A percentile compares a stretch with the other conserved stretches of the same genome.
Conservation (phyloP, 2,888 invertebrate genomes). For the Dryadula phaetusa region DNA sequence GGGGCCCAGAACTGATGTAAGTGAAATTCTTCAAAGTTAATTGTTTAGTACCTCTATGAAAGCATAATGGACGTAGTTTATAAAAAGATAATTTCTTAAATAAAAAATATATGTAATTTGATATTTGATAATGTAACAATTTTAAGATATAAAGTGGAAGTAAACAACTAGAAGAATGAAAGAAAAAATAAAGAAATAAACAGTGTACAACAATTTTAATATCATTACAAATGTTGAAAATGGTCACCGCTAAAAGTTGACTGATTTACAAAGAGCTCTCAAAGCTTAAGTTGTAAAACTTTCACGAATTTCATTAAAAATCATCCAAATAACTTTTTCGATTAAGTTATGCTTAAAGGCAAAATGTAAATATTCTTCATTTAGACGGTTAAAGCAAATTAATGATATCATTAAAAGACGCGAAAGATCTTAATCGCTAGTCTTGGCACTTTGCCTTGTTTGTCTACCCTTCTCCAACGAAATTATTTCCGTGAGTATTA, state of each 20-base stretch:
- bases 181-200: slow-evolving; percentile 4
- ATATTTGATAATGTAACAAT: background rate
- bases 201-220: slow-evolving; percentile 25
- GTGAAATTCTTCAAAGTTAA: slow-evolving; percentile 48
- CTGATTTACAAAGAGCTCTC: slow-evolving; percentile 21
- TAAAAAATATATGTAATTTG: slow-evolving; percentile 22
- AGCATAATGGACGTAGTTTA: slow-evolving; percentile 23
- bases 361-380: slow-evolving; percentile 12
- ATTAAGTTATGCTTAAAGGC: slow-evolving; percentile 3
- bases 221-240: slow-evolving; percentile 28
- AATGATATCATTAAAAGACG: slow-evolving; percentile 15
- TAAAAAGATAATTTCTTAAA: slow-evolving; percentile 22
- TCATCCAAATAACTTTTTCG: slow-evolving; percentile 13
- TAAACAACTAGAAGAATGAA: background rate
- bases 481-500: background rate
- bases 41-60: slow-evolving; percentile 35
- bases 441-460: slow-evolving; percentile 20
- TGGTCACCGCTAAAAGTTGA: slow-evolving; percentile 8
- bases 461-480: background rate
- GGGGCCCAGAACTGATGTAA: slow-evolving; percentile 45
- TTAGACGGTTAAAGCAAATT: slow-evolving; percentile 13
- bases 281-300: slow-evolving; percentile 9
- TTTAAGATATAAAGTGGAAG: background rate
- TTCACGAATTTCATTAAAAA: slow-evolving; percentile 17
- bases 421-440: slow-evolving; percentile 11